Conservation (phyloP, 2,113 vertebrate genomes). For the Melospiza georgiana region DNA sequence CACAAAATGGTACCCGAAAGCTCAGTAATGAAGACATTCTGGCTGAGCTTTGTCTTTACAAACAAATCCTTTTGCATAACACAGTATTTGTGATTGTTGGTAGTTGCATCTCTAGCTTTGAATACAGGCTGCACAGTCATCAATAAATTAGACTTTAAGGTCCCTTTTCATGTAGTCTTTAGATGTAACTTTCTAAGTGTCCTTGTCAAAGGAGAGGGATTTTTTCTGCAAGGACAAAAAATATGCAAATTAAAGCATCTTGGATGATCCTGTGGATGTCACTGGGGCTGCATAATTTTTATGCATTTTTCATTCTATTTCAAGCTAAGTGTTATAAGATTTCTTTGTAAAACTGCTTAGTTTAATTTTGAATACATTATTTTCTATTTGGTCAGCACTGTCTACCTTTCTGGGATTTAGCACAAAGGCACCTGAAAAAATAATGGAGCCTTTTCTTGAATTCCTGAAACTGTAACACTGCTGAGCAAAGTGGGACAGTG, state of each 20-base stretch:
- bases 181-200: neutral
- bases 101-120: neutral
- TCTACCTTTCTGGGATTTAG: conserved; percentile 8
- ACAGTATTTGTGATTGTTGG: neutral
- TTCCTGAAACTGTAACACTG: neutral
- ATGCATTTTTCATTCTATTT: neutral
- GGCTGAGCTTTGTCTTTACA: neutral
- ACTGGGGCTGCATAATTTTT: neutral
- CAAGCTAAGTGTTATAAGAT: neutral
- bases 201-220: neutral
- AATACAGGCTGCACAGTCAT: neutral
- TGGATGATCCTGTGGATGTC: neutral
- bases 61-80: neutral
- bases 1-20: neutral
- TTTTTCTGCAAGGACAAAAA: neutral
- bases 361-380: conserved; percentile 19
- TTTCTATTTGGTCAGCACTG: conserved; percentile 10
- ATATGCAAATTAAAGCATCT: neutral
- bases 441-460: neutral
- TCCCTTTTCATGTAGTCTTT: neutral
- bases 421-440: conserved; percentile 1
- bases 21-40: neutral
- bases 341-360: neutral
- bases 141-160: neutral
- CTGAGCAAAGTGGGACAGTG: neutral